A percentile compares a stretch with the other conserved stretches of the same genome.
Evolutionary conservation across 2,797 vertebrate genomes (phyloP).

Genomic region (Tenualosa ilisha): DNA sequence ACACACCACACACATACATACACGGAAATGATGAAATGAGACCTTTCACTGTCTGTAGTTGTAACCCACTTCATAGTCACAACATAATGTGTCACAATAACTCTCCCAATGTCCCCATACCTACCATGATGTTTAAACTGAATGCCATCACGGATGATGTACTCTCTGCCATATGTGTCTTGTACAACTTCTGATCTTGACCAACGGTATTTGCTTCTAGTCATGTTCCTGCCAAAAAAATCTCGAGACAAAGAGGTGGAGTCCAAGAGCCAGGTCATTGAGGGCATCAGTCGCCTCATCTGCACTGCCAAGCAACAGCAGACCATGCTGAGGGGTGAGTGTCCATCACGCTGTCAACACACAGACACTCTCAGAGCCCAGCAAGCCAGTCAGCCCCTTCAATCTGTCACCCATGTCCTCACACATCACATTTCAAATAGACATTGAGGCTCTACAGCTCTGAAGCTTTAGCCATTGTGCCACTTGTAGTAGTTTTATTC

Average conservation of each 20-base stretch:
- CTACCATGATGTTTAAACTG: neutral
- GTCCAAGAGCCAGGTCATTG: constrained; percentile 95
- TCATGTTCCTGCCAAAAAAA: constrained; percentile 99
- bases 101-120: neutral
- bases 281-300: constrained; percentile 96
- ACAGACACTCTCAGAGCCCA: neutral
- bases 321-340: constrained; percentile 89
- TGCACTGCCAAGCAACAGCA: constrained; percentile 98
- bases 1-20: too few relatives aligned
- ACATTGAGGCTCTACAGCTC: too few relatives aligned
- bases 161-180: neutral
- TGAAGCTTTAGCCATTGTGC: too few relatives aligned
- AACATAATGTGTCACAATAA: neutral
- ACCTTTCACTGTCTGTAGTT: too few relatives aligned
- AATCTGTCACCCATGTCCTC: neutral
- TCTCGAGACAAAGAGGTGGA: constrained; percentile 95
- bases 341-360: neutral
- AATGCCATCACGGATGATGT: too few relatives aligned
- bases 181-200: neutral
- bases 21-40: neutral
- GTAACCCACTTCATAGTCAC: too few relatives aligned
- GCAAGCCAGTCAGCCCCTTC: neutral
- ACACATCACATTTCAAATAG: too few relatives aligned
- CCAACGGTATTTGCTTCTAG: constrained; percentile 68
- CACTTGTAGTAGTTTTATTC: too few relatives aligned